phyloP scores from a whole-genome alignment of 2,797 vertebrate genomes.

The Coendou prehensilis region DNA sequence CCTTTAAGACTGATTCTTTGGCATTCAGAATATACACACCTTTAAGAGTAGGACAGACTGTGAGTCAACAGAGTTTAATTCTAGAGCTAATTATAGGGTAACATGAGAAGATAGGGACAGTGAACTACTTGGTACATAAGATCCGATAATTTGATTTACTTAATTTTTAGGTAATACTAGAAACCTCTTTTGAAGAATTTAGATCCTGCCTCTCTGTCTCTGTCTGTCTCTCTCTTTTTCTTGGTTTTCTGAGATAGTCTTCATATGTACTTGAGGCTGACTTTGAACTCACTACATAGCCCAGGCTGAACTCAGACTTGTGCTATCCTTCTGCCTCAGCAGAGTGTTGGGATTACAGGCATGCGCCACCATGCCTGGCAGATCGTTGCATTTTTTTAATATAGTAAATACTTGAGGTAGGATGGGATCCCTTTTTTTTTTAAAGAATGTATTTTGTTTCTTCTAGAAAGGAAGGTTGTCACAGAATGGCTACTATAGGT shows the following conservation, averaged over 20 bases:
- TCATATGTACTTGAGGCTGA: not conserved
- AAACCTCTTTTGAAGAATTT: slow-evolving; percentile 32
- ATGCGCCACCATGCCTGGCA: not conserved
- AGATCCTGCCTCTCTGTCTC: not conserved
- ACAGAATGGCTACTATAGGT: not conserved
- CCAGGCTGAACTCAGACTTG: not conserved
- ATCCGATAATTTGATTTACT: slow-evolving; percentile 69
- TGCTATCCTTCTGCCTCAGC: not conserved
- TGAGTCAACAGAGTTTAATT: slow-evolving; percentile 65
- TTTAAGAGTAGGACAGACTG: slow-evolving; percentile 65
- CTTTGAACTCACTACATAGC: not conserved
- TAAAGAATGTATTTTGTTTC: not conserved
- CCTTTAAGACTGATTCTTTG: slow-evolving; percentile 63
- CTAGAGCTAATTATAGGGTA: slow-evolving; percentile 78
- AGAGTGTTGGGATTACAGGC: not conserved
- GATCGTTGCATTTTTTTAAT: slow-evolving; percentile 26
- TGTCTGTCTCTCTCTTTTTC: too few relatives aligned
- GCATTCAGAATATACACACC: slow-evolving; percentile 49
- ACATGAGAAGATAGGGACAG: slow-evolving; percentile 63
- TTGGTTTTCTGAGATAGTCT: not conserved
- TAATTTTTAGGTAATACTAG: slow-evolving; percentile 62
- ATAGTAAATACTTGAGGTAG: not conserved
- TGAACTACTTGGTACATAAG: slow-evolving; percentile 55
- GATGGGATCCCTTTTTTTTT: not conserved
- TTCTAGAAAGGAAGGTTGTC: slow-evolving; percentile 27